These are phyloP conservation scores for Cistogaster globosa DNA, from an alignment of 2,888 invertebrate species.

Conservation along the genomic window DNA sequence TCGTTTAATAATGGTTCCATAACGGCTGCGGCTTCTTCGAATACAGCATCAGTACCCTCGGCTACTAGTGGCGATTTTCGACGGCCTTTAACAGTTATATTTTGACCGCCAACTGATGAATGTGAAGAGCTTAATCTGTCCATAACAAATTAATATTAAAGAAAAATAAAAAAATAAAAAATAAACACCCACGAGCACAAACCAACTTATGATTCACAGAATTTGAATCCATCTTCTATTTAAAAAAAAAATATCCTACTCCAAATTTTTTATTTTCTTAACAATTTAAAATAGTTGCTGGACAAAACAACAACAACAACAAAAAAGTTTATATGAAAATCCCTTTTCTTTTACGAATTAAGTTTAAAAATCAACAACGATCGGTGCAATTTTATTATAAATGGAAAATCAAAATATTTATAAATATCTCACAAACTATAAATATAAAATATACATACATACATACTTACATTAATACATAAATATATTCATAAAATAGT, in stretches of 20 bases:
- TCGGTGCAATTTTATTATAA: conserved; percentile 79
- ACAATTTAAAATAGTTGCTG: neutral
- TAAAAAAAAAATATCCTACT: conserved; percentile 5
- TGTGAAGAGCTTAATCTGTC: conserved; percentile 81
- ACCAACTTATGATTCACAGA: neutral
- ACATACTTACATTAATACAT: conserved; percentile 1
- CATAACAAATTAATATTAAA: conserved; percentile 76
- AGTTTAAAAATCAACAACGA: conserved; percentile 76
- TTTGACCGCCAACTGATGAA: conserved; percentile 82
- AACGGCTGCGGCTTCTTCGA: conserved; percentile 54
- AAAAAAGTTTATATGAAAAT: neutral
- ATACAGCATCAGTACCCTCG: conserved; percentile 68
- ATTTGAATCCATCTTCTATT: neutral
- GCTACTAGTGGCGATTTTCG: conserved; percentile 81
- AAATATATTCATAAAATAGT: neutral
- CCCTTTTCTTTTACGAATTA: conserved; percentile 8
- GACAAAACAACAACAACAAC: neutral
- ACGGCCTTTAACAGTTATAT: conserved; percentile 83
- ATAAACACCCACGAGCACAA: neutral
- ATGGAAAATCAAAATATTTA: conserved; percentile 59
- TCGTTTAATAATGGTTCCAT: conserved; percentile 63
- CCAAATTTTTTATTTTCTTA: neutral
- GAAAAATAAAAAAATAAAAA: neutral
- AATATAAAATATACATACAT: conserved; percentile 18
- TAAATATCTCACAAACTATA: conserved; percentile 1